Evolutionary conservation across 2,797 vertebrate genomes (phyloP), one percentile per base, ranked within the genome.

Genomic region (Spatula versicolor): DNA sequence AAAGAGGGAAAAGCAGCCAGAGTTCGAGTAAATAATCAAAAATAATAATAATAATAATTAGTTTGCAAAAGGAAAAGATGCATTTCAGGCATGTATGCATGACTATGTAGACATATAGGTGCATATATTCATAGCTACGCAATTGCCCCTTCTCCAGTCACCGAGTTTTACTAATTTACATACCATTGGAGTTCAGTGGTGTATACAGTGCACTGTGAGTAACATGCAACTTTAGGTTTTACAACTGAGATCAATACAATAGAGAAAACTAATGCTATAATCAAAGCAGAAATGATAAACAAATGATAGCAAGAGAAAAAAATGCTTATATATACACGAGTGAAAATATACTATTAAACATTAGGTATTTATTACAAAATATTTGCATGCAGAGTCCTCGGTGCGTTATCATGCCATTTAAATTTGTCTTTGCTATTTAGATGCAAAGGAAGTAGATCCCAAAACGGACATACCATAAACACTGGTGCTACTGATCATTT

Each of bases 401-500:
- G 72, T 76, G 95, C 71, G 2, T 97, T 97, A 96, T 96, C 97
- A 98, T 98, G 97, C 97, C 96, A 97, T 97, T 98, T 98, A 97
- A 97, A 98, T 98, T 97, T 96, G 97, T 98, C 97, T 98, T 97
- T 97, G 97, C 97, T 98, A 98, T 97, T 98, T 97, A 97, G 96
- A 98, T 97, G 97, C 97, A 97, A 97, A 98, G 97, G 86, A 98
- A 98, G 97, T 97, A 98, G 98, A 98, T 98, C 94, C 95, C 97
- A 98, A 98, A 99, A 98, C 97, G 97, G 97, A 99, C 99, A 96
- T 99, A 99, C 99, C 99, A 99, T 99, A 99, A 98, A 99, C 98
- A 99, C 98, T 99, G 99, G 98, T 99, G 99, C 99, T 99, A 98
- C 99, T 99, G 99, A 99, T 99, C 99, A 99, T 99, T 99, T 99